Percentiles rank a stretch among this genome's conserved stretches.
Evolutionary conservation across 2,797 vertebrate species (phyloP).

Genomic region (Muscicapa comitata): DNA sequence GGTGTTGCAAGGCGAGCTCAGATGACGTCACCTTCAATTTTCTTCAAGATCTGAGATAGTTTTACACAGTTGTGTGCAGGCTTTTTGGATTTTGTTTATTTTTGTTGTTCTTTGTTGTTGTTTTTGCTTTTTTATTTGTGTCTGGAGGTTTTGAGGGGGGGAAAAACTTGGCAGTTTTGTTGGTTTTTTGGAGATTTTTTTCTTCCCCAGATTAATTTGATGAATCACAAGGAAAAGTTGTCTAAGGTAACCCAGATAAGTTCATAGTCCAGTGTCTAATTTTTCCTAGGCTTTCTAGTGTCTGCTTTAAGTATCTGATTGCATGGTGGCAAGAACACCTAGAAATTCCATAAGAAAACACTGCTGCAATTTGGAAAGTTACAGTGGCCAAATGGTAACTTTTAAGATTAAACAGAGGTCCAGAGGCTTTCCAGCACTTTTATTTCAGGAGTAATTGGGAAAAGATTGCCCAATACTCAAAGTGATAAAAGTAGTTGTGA

Average conservation of each 20-base stretch:
- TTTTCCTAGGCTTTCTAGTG: neutral
- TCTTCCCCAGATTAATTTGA: neutral
- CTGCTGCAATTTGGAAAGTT: neutral
- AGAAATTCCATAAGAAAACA: neutral
- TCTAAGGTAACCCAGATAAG: neutral
- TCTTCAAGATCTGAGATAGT: neutral
- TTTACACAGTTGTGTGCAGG: neutral
- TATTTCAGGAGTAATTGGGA: neutral
- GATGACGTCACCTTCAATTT: neutral
- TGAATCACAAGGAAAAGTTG: neutral
- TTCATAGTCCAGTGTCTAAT: neutral
- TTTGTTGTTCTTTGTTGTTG: neutral
- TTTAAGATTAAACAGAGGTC: neutral
- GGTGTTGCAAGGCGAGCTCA: neutral
- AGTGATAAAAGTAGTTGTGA: neutral
- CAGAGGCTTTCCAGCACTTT: neutral
- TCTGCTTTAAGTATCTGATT: neutral
- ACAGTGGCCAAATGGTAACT: neutral
- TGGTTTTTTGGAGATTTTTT: neutral
- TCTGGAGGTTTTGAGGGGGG: fast-evolving
- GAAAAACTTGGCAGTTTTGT: neutral
- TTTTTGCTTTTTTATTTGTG: neutral
- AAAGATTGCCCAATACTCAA: neutral
- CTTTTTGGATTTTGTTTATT: neutral
- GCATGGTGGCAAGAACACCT: neutral